Evolutionary conservation across 2,797 vertebrate genomes (phyloP), one percentile per base, ranked within the genome.

Genomic region (Vultur gryphus): DNA sequence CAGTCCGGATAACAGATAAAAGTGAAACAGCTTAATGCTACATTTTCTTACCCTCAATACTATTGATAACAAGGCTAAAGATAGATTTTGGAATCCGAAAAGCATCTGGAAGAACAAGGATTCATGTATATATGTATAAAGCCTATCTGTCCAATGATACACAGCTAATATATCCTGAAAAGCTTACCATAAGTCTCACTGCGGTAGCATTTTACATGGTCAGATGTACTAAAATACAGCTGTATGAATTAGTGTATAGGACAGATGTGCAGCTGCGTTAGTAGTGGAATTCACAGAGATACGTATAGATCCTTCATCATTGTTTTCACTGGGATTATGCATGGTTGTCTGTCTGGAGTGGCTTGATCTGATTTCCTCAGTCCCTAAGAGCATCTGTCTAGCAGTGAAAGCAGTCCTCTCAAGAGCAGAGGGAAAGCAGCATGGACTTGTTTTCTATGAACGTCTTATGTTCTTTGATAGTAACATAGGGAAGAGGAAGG

Each of bases 41-140:
- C n/a, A 55, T 89, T 96, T 96, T 94, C 71, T 87, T 70, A 55
- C 61, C 6, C 23, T 95, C 87, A 54, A 37, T 83, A 86, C 13
- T 89, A 79, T 72, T 69, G 78, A 85, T 31, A 85, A 51, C 7
- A 90, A 94, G 67, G 37, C 8, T 29, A 90, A 93, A 95, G 6
- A 11, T 51, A 77, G 41, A 65, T 90, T 84, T 85, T 58, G 31
- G 66, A 89, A 82, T 46, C 19, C 1, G 8, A 94, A 82, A 69
- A 39, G 35, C 41, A 39, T 62, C 28, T 65, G 43, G 43, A 89
- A 95, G 83, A 87, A 41, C 26, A 90, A 79, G 21, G 21, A 79
- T 61, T 84, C 17, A 8, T 35, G 18, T 55, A 78, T 33, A 28
- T 26, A 51, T 13, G 6, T 61, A 59, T 69, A 57, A 88, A 94